Conservation (phyloP, 2,888 invertebrate species). For the Athrips mouffetella region DNA sequence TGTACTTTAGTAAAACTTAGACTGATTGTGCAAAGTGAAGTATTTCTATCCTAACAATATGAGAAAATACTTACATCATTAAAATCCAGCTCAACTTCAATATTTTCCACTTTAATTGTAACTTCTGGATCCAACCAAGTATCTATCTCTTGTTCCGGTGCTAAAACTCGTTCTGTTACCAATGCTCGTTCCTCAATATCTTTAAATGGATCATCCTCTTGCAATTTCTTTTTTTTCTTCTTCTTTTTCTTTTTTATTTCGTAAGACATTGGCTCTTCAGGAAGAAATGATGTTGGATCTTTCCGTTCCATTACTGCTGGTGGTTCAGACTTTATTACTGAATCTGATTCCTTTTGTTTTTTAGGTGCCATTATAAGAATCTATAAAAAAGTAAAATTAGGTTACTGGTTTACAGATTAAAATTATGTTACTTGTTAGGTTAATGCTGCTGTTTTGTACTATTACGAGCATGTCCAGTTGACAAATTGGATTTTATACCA, state of each 20-base stretch:
- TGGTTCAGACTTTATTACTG: slow-evolving; percentile 28
- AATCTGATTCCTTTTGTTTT: not conserved
- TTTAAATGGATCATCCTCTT: slow-evolving; percentile 66
- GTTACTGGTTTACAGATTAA: not conserved
- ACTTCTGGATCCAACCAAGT: slow-evolving; percentile 55
- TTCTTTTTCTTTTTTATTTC: slow-evolving; percentile 68
- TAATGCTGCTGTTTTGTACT: no score
- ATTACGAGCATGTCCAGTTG: no score
- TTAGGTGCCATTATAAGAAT: no score
- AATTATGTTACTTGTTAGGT: no score
- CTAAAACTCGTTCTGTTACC: slow-evolving; percentile 23
- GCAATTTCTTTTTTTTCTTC: slow-evolving; percentile 37
- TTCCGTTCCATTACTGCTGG: slow-evolving; percentile 35
- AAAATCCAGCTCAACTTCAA: slow-evolving; percentile 67
- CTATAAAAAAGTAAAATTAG: not conserved
- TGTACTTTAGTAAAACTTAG: no score
- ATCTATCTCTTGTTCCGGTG: slow-evolving; percentile 18
- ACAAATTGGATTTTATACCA: no score
- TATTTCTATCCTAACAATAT: not conserved
- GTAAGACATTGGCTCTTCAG: slow-evolving; percentile 65
- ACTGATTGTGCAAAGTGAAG: no score
- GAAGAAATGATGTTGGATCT: slow-evolving; percentile 63
- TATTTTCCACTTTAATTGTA: slow-evolving; percentile 66
- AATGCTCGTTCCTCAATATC: slow-evolving; percentile 46
- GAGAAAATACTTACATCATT: slow-evolving; percentile 63